Base-by-base conservation (phyloP, 2,797 vertebrate genomes). In the Labroides dimidiatus region DNA sequence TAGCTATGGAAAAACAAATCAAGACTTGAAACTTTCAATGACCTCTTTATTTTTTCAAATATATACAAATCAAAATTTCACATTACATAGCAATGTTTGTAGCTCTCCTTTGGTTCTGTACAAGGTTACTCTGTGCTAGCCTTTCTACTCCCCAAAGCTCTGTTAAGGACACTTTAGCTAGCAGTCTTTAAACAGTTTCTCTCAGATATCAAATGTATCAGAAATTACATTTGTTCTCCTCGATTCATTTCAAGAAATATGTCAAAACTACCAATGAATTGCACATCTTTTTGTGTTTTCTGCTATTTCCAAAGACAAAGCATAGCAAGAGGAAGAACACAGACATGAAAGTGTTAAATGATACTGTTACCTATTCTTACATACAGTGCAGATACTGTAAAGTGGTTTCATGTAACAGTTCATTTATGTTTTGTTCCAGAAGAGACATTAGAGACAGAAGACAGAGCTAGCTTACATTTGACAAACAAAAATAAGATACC, bases 21-120 rank as follows among this genome's bases (percentile, higher is more conserved):
- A n/a, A 13, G 37, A 21, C 23, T n/a, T 14, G 7, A 10, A 4
- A 5, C 5, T 19, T 45, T 45, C n/a, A 7, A 82, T 55, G 13
- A 19, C 15, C 1, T 75, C 37, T 90, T 89, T 86, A 85, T 88
- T 89, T 84, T 48, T 80, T 70, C 27, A 75, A 75, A 86, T 91
- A 91, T 92, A 47, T 92, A 92, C 89, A 93, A 86, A 89, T 92
- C 49, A 88, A 80, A 64, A 75, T 65, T 10, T 75, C 83, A 91
- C 92, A 92, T 93, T 91, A 92, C 91, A 93, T 91, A 92, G 91
- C 92, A 93, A 93, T 91, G 87, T 85, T 89, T 67, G 64, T 72
- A 85, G 64, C 73, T 72, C 69, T 88, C 70, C 80, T 92, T 87
- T 90, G 89, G 85, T 82, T 93, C 69, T 86, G 87, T 91, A 91